phyloP scores from a whole-genome alignment of 2,888 invertebrate genomes.

The Dyspetes luteomarginatus region DNA sequence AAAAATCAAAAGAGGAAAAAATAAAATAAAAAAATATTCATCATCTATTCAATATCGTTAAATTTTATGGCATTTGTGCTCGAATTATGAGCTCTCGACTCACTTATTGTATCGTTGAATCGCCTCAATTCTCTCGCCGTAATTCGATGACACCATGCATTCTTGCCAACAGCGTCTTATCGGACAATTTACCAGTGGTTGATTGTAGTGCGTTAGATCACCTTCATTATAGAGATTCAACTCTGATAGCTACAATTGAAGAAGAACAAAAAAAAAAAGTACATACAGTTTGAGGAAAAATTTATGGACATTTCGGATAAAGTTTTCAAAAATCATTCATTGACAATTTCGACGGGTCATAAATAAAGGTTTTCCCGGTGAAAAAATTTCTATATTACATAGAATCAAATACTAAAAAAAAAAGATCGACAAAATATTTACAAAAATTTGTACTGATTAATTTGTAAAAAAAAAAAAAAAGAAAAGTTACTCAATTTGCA shows the following conservation, averaged over 20 bases:
- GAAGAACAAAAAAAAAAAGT: slow-evolving; percentile 5
- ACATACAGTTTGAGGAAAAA: too few species aligned
- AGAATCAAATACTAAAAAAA: too few species aligned
- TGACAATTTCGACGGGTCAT: too few species aligned
- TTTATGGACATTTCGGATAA: too few species aligned
- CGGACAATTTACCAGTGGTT: slow-evolving; percentile 89
- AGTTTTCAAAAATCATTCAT: too few species aligned
- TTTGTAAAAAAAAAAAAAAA: background rate
- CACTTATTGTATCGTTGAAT: slow-evolving; percentile 90
- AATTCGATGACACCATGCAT: slow-evolving; percentile 88
- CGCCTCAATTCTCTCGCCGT: slow-evolving; percentile 85
- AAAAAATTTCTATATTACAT: too few species aligned
- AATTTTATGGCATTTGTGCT: background rate
- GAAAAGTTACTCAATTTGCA: slow-evolving; percentile 22
- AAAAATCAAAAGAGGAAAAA: slow-evolving; percentile 25
- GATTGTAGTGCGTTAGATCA: slow-evolving; percentile 91
- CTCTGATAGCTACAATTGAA: slow-evolving; percentile 83
- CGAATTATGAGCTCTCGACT: slow-evolving; percentile 66
- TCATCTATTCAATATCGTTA: background rate
- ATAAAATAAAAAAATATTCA: slow-evolving; percentile 8
- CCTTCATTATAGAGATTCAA: slow-evolving; percentile 93
- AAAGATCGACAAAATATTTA: too few species aligned
- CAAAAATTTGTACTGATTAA: too few species aligned
- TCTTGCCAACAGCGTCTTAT: slow-evolving; percentile 91
- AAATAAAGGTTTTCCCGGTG: too few species aligned